Evolutionary conservation across 2,797 vertebrate species (phyloP).

Genomic region (Carduelis carduelis): DNA sequence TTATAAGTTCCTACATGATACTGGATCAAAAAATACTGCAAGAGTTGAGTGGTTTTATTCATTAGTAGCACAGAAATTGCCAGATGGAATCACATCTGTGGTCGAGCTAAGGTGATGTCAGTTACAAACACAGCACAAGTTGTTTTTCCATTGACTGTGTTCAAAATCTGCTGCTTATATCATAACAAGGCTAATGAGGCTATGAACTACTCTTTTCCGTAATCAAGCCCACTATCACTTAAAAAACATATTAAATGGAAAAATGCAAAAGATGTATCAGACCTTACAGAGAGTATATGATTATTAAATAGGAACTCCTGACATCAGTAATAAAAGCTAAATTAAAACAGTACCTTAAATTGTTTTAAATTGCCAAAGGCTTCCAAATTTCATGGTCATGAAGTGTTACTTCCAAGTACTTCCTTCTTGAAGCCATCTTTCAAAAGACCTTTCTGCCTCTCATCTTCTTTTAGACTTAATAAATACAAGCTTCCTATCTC

Average conservation of each 20-base stretch:
- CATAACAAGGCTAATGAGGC: background rate
- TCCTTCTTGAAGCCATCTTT: background rate
- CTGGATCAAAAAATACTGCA: background rate
- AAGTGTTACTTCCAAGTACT: background rate
- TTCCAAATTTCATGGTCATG: background rate
- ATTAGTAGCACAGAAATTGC: background rate
- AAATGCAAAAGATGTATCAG: background rate
- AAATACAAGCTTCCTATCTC: background rate
- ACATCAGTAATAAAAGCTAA: background rate
- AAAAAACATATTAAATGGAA: background rate
- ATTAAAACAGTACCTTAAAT: background rate
- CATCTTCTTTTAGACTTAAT: background rate
- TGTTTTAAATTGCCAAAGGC: background rate
- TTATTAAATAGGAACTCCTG: background rate
- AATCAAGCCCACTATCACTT: background rate
- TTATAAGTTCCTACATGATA: background rate
- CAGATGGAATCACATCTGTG: slow-evolving; percentile 20
- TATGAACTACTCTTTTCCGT: background rate
- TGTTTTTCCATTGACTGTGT: background rate
- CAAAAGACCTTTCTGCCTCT: background rate
- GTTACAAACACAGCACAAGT: background rate
- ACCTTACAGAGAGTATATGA: background rate
- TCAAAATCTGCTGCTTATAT: background rate
- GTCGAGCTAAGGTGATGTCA: slow-evolving; percentile 2
- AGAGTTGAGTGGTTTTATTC: background rate